Percentiles rank a stretch among this genome's conserved stretches.
phyloP scores from a whole-genome alignment of 1,140 invertebrate species.

The Pomacea maculata region DNA sequence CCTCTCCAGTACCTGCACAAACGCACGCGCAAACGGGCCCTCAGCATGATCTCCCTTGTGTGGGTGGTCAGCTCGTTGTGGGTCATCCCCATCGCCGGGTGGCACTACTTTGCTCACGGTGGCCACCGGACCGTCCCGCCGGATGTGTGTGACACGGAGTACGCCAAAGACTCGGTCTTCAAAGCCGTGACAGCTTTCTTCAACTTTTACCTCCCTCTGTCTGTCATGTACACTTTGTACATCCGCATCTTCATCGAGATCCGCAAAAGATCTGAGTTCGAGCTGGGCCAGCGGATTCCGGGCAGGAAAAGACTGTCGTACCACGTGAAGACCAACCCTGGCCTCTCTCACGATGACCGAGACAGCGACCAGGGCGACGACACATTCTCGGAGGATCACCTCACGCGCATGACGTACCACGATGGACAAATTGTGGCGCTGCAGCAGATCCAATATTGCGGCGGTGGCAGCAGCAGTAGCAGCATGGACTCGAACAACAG shows the following conservation, averaged over 20 bases:
- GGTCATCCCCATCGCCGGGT: slow-evolving; percentile 69
- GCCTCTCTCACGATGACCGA: slow-evolving; percentile 27
- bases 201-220: slow-evolving; percentile 71
- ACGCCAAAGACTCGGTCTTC: slow-evolving; percentile 68
- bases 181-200: slow-evolving; percentile 70
- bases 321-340: slow-evolving; percentile 23
- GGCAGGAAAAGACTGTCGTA: slow-evolving; percentile 29
- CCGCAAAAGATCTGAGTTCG: slow-evolving; percentile 66
- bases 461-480: background rate
- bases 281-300: slow-evolving; percentile 55
- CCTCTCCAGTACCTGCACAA: slow-evolving; percentile 72
- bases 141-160: slow-evolving; percentile 70
- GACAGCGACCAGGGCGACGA: slow-evolving; percentile 33
- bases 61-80: slow-evolving; percentile 69
- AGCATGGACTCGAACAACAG: background rate
- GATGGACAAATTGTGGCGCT: background rate
- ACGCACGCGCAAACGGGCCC: slow-evolving; percentile 71
- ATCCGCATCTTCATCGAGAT: slow-evolving; percentile 70
- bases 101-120: slow-evolving; percentile 65
- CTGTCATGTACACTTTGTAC: slow-evolving; percentile 70
- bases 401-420: background rate
- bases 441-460: background rate
- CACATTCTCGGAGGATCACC: slow-evolving; percentile 8
- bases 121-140: slow-evolving; percentile 59
- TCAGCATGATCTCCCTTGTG: slow-evolving; percentile 68